Conservation (phyloP, 2,113 vertebrate genomes). For the Erpornis zantholeuca region DNA sequence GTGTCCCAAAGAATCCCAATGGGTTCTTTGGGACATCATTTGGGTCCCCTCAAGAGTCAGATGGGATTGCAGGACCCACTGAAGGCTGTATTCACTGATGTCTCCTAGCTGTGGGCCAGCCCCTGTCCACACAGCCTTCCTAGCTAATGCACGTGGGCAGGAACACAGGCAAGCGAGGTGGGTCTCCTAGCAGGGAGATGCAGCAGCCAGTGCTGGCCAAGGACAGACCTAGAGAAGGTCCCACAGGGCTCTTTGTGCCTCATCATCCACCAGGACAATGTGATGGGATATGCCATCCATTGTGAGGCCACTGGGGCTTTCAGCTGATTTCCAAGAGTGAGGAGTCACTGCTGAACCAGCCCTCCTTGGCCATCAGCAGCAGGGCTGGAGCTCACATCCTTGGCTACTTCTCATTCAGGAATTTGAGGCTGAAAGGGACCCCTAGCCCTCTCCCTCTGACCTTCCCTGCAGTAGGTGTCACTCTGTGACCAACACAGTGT, state of each 20-base stretch:
- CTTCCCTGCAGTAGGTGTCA: accelerated
- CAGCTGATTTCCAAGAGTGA: background rate
- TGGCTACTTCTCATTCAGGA: accelerated
- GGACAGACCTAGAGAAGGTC: background rate
- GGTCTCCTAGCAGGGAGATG: background rate
- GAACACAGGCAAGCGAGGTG: accelerated
- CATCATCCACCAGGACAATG: background rate
- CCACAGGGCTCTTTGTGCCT: background rate
- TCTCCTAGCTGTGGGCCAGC: background rate
- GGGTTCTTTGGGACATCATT: background rate
- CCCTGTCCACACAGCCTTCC: background rate
- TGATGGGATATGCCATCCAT: accelerated
- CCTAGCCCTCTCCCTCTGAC: background rate
- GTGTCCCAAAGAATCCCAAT: no score
- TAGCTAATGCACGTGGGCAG: background rate
- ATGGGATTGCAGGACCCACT: background rate
- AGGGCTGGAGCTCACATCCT: background rate
- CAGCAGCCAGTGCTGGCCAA: background rate
- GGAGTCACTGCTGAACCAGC: background rate
- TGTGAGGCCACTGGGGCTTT: accelerated
- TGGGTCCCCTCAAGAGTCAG: background rate
- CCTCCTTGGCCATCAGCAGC: background rate
- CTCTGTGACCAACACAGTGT: background rate
- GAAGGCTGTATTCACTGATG: background rate
- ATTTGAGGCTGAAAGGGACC: background rate